These are phyloP conservation scores for Camptogramma bilineatum DNA, from an alignment of 2,888 invertebrate genomes.

Conservation along the genomic window DNA sequence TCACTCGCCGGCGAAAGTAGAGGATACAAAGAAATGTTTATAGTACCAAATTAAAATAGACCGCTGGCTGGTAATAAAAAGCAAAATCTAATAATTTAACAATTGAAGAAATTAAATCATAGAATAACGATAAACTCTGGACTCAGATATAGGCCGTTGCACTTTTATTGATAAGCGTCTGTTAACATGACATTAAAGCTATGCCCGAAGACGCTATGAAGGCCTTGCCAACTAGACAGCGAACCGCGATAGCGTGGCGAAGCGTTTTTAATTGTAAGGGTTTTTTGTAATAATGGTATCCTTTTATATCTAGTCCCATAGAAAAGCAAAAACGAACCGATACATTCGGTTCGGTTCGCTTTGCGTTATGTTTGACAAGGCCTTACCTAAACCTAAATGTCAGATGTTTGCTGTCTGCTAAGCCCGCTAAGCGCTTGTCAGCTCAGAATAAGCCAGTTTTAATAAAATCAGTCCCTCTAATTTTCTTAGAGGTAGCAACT, in stretches of 20 bases:
- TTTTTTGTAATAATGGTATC: no score
- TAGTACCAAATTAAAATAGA: neutral
- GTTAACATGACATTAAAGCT: neutral
- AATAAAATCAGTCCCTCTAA: neutral
- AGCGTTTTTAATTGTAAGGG: no score
- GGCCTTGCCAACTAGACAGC: no score
- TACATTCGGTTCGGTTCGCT: no score
- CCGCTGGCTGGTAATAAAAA: neutral
- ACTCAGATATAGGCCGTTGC: slow-evolving; percentile 4
- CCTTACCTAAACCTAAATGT: no score
- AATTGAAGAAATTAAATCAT: neutral
- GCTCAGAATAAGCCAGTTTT: neutral
- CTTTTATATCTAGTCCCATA: no score
- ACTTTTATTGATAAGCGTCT: slow-evolving; percentile 6
- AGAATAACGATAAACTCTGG: neutral
- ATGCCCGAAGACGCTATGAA: neutral
- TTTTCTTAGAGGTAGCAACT: neutral
- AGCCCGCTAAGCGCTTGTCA: neutral
- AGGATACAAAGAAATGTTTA: neutral
- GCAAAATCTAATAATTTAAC: neutral
- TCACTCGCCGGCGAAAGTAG: neutral
- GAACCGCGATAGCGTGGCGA: no score
- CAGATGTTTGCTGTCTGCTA: neutral
- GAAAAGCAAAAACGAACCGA: no score
- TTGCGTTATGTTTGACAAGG: no score